Percentiles rank a stretch among this genome's conserved stretches.
phyloP scores from a whole-genome alignment of 1,140 invertebrate genomes.

The Drosophila littoralis region DNA sequence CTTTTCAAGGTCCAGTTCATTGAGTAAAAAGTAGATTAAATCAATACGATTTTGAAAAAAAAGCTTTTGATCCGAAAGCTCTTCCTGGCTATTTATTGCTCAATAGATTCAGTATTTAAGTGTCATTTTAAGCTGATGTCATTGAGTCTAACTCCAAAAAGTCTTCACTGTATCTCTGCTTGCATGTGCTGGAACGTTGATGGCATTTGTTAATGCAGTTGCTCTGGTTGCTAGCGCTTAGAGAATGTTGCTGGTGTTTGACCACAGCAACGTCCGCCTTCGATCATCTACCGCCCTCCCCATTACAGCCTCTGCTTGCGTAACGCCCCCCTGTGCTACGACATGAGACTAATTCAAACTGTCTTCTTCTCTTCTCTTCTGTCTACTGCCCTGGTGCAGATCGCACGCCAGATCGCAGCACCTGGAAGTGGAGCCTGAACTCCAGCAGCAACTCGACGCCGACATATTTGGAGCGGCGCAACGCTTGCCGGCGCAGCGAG shows the following conservation, averaged over 20 bases:
- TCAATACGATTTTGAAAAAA: too few species aligned
- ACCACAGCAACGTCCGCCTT: constrained; percentile 9
- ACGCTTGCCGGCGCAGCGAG: constrained; percentile 81
- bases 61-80: background rate
- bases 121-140: background rate
- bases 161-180: background rate
- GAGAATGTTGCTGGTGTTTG: constrained; percentile 44
- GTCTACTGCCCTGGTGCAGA: constrained; percentile 46
- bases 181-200: background rate
- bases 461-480: constrained; percentile 93
- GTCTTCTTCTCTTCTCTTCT: background rate
- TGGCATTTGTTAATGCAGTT: constrained; percentile 2
- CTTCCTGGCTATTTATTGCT: too few species aligned
- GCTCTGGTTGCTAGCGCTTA: constrained; percentile 36
- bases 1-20: background rate
- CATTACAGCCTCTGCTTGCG: constrained; percentile 16
- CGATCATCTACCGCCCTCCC: background rate
- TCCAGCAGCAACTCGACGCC: constrained; percentile 90
- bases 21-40: too few species aligned
- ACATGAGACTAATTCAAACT: background rate
- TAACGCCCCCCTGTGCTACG: background rate
- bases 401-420: constrained; percentile 80
- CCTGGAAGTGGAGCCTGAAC: constrained; percentile 83
- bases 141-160: background rate
- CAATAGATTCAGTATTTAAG: background rate